These are phyloP conservation scores for Alethe castanea DNA, from an alignment of 2,113 vertebrate genomes.

Conservation along the genomic window DNA sequence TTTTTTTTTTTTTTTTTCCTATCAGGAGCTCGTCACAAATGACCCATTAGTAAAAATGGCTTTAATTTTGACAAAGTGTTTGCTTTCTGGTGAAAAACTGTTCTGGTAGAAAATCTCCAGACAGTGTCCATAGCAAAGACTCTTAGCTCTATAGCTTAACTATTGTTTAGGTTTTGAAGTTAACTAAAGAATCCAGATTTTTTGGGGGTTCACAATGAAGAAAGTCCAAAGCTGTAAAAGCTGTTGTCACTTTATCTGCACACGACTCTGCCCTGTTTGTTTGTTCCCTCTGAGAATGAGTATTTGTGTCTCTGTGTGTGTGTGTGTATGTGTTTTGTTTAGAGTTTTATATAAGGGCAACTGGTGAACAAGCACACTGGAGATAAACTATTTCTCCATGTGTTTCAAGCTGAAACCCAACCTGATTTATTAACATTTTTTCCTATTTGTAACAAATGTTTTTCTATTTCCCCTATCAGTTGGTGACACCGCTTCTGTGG, in stretches of 20 bases:
- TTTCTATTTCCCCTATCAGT: conserved; percentile 57
- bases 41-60: neutral
- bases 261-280: neutral
- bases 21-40: neutral
- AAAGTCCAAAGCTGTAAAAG: neutral
- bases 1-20: neutral
- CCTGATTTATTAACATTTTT: conserved; percentile 53
- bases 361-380: neutral
- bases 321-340: neutral
- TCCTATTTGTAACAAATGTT: conserved; percentile 56
- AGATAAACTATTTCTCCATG: neutral
- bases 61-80: neutral
- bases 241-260: neutral
- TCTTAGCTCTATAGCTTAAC: neutral
- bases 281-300: neutral
- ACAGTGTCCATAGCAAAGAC: neutral
- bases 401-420: neutral
- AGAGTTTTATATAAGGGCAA: neutral
- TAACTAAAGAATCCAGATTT: neutral
- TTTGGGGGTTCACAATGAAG: neutral
- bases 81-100: neutral
- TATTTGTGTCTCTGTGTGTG: neutral
- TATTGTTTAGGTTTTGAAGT: neutral
- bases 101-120: neutral
- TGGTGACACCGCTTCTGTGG: conserved; percentile 58